Percentiles rank a stretch among this genome's conserved stretches.
phyloP scores from a whole-genome alignment of 2,113 vertebrate genomes.

The Plecotus auritus region DNA sequence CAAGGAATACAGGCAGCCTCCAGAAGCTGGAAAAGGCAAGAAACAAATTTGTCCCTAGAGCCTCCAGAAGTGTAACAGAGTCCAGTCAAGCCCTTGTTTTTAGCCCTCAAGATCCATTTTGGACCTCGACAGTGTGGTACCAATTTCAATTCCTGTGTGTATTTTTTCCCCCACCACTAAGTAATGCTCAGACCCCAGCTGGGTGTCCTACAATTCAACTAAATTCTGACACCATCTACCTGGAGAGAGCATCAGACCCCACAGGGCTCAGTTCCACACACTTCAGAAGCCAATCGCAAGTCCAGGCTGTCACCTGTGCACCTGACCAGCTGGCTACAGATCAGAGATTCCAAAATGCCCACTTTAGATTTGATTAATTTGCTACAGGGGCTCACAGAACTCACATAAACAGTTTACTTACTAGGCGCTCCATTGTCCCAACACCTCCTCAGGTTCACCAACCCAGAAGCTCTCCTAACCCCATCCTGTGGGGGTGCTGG shows the following conservation, averaged over 20 bases:
- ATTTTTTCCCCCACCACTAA: background rate
- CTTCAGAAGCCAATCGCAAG: background rate
- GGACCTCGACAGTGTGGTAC: background rate
- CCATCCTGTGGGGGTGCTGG: too few relatives aligned
- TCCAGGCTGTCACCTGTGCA: background rate
- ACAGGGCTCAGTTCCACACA: background rate
- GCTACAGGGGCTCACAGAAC: background rate
- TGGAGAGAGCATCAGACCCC: background rate
- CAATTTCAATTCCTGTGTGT: background rate
- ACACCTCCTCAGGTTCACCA: background rate
- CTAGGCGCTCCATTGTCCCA: background rate
- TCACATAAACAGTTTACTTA: background rate
- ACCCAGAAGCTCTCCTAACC: background rate
- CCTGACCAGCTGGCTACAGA: background rate
- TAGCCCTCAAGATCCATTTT: background rate
- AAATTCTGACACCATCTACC: background rate
- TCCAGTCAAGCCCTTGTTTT: background rate
- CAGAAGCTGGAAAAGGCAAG: background rate
- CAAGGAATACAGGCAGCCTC: background rate
- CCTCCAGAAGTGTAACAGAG: background rate
- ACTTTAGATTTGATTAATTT: background rate
- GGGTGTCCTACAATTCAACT: background rate
- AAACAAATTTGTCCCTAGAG: background rate
- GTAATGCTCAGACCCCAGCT: background rate
- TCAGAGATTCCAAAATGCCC: background rate